Evolutionary conservation across 1,140 invertebrate species (phyloP), one percentile per base, ranked within the genome.

Genomic region (Conopomorpha cramerella): DNA sequence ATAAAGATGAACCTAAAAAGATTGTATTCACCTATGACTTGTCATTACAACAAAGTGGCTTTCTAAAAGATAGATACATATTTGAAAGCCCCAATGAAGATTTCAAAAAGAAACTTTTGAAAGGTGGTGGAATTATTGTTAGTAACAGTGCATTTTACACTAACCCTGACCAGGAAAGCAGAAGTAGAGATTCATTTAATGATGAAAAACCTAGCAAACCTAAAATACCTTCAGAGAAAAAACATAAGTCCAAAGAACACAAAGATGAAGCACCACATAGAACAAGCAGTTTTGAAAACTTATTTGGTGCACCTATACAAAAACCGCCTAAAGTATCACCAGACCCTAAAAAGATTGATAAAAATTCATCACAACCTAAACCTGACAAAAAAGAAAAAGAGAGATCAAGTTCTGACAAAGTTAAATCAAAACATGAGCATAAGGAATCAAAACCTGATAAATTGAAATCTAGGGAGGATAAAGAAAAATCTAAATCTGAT

Each of bases 1-100:
- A 91, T 63, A 92, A 92, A 63, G 90, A 95, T 66, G 91, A 95
- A 57, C 92, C 91, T 12, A 93, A 92, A 57, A 93, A 89, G 57
- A 87, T 96, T 19, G 74, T 81, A 29, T 95, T 94, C 63, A 77
- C 82, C 26, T 98, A 98, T 78, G 93, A 98, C 67, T 79, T 98
- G 29, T 83, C 84, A 49, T 77, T 98, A 37, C 89, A 91, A 68
- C 76, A 82, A 1, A 82, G 81, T 54, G 90, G 88, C 51, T 78
- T 84, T 32, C 89, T 96, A 54, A 91, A 87, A 52, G 85, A 96
- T 49, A 80, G 84, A 35, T 82, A 78, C 56, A 67, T 81, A 12
- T 93, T 96, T 64, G 79, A 82, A 52, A 91, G 89, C 61, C 92
- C 93, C 12, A 86, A 86, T 30, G 92, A 95, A 48, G 95, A 98